Evolutionary conservation across 2,888 invertebrate species (phyloP), one percentile per base, ranked within the genome.

Genomic region (Apocheima hispidaria): DNA sequence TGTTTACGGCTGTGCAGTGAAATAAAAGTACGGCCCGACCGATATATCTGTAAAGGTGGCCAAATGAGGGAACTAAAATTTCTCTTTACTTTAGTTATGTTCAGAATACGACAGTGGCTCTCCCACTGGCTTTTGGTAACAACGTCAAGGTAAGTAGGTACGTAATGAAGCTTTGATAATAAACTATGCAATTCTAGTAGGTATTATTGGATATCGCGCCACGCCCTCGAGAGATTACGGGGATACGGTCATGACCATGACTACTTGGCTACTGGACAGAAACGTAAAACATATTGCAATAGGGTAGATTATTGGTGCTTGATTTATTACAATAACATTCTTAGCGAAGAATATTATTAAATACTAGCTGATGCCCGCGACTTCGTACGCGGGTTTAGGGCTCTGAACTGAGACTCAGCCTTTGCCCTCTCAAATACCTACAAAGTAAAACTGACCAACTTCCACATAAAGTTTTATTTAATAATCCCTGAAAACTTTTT

Each of bases 181-280:
- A 53, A 43, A 14, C 14, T 36, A 9, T n/a, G 41, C 20, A 7
- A 35, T 23, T 33, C 43, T n/a, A 33, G 26, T n/a, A n/a, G n/a
- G n/a, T 26, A 44, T 28, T 54, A 26, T 46, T 54, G 36, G 28
- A 46, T 14, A 28, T 51, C 36, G 46, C 36, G 52, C 66, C 69
- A 69, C 69, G 63, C 66, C 75, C 67, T 68, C 66, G n/a, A 14
- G 60, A 63, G 66, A 74, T 65, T 68, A 72, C n/a, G 2, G n/a
- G 2, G 18, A 38, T 38, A 14, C 65, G 63, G 61, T 64, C 66
- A 63, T 66, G 69, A 68, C 66, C 65, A 69, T 68, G 70, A 70
- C 61, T 69, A 38, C 10, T 38, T 38, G 18, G 20, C 16, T 38
- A 38, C 18, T 18, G n/a, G 16, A 16, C n/a, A n/a, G 18, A 38